Percentiles rank a stretch among this genome's conserved stretches.
phyloP scores from a whole-genome alignment of 2,888 invertebrate species.

The Lacanobia oleracea region DNA sequence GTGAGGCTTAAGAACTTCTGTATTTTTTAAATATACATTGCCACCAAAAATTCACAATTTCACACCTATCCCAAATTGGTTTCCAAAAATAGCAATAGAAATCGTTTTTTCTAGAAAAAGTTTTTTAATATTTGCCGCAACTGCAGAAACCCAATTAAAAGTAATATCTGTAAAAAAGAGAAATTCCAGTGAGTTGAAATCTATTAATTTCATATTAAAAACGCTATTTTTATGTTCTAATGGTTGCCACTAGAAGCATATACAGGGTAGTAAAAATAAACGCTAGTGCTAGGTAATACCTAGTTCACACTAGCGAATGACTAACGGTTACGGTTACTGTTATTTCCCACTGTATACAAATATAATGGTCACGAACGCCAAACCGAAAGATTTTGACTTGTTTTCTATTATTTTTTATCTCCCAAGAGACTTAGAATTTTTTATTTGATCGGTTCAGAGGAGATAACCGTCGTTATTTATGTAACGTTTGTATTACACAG shows the following conservation, averaged over 20 bases:
- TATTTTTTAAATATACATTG: not conserved
- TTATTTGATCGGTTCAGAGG: slow-evolving; percentile 50
- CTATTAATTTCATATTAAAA: slow-evolving; percentile 56
- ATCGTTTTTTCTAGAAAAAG: slow-evolving; percentile 26
- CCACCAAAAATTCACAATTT: slow-evolving; percentile 2
- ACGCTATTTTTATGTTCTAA: slow-evolving; percentile 56
- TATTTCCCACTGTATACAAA: slow-evolving; percentile 66
- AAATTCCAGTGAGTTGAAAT: slow-evolving; percentile 56
- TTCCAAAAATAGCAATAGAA: slow-evolving; percentile 24
- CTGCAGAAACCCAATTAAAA: slow-evolving; percentile 38
- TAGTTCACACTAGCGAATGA: slow-evolving; percentile 68
- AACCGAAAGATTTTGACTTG: slow-evolving; percentile 63
- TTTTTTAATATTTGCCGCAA: slow-evolving; percentile 16
- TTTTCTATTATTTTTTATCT: slow-evolving; percentile 65
- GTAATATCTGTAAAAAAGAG: slow-evolving; percentile 49
- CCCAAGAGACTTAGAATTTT: slow-evolving; percentile 49
- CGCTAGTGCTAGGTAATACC: slow-evolving; percentile 62
- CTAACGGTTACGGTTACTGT: slow-evolving; percentile 65
- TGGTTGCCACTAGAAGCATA: slow-evolving; percentile 46
- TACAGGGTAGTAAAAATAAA: slow-evolving; percentile 63
- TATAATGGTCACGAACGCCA: slow-evolving; percentile 63
- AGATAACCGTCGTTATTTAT: slow-evolving; percentile 54
- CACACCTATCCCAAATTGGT: slow-evolving; percentile 14
- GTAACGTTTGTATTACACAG: slow-evolving; percentile 32
- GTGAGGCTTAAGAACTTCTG: no score